Percentiles rank a stretch among this genome's conserved stretches.
Conservation (phyloP, 92 coral and sea anemone species). For the Parazoanthus atlanticus region DNA sequence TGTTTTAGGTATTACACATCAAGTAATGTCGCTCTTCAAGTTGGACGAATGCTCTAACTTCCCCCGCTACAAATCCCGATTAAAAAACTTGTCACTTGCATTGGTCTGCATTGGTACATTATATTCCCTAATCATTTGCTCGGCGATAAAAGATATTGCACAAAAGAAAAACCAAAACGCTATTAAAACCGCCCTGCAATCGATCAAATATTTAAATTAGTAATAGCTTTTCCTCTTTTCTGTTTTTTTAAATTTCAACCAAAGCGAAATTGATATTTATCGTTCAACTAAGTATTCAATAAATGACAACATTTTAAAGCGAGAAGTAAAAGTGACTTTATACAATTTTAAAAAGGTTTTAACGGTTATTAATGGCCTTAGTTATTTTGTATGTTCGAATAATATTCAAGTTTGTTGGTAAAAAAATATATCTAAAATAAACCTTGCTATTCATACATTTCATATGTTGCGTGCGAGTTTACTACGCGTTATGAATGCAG, state of each 20-base stretch:
- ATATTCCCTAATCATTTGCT: not conserved
- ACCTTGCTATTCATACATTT: no score
- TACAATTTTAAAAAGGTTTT: no score
- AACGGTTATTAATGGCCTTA: not conserved
- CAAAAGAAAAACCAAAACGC: not conserved
- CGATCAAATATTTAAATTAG: not conserved
- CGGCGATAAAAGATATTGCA: not conserved
- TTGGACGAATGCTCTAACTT: not conserved
- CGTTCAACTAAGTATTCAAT: not conserved
- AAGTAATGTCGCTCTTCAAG: not conserved
- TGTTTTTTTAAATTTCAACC: no score
- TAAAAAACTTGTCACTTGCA: not conserved
- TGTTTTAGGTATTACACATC: no score
- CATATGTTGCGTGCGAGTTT: not conserved
- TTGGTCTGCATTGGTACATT: no score
- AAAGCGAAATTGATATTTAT: not conserved
- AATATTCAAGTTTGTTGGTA: no score
- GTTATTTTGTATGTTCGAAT: no score
- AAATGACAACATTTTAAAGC: not conserved
- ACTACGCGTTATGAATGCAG: no score
- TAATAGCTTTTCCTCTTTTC: not conserved
- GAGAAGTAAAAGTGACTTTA: no score
- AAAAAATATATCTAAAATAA: no score
- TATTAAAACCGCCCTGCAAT: not conserved
- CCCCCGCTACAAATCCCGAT: not conserved